phyloP scores from a whole-genome alignment of 2,113 vertebrate genomes.

The Odontophorus gujanensis region DNA sequence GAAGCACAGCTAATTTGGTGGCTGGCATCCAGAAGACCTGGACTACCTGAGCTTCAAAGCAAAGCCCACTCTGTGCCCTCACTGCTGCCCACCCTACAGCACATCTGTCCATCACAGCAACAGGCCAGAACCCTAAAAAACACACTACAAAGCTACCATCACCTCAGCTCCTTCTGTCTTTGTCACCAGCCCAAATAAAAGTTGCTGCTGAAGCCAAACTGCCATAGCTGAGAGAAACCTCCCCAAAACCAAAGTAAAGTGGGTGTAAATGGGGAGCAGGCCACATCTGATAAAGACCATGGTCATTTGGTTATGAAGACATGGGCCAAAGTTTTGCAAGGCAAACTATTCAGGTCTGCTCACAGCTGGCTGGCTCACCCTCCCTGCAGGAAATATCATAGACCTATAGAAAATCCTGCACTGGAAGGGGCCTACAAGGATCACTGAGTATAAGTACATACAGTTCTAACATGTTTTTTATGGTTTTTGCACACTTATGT shows the following conservation, averaged over 20 bases:
- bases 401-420: too few species aligned
- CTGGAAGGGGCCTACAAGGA: too few species aligned
- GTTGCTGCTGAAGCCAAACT: background rate
- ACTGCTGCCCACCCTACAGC: background rate
- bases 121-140: background rate
- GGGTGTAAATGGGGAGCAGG: background rate
- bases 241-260: background rate
- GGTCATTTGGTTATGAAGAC: background rate
- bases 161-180: background rate
- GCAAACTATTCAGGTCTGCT: background rate
- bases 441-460: background rate
- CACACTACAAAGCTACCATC: background rate
- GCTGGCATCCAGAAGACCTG: background rate
- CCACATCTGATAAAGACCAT: background rate
- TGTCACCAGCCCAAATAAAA: background rate
- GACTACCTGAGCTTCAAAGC: background rate
- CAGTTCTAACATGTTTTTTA: background rate
- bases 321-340: background rate
- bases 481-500: background rate
- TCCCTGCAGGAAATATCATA: background rate
- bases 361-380: background rate
- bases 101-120: background rate
- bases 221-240: background rate
- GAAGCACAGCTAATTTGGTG: background rate
- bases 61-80: background rate